Base-by-base conservation (phyloP, 2,113 vertebrate genomes). In the Glaucomys volans region DNA sequence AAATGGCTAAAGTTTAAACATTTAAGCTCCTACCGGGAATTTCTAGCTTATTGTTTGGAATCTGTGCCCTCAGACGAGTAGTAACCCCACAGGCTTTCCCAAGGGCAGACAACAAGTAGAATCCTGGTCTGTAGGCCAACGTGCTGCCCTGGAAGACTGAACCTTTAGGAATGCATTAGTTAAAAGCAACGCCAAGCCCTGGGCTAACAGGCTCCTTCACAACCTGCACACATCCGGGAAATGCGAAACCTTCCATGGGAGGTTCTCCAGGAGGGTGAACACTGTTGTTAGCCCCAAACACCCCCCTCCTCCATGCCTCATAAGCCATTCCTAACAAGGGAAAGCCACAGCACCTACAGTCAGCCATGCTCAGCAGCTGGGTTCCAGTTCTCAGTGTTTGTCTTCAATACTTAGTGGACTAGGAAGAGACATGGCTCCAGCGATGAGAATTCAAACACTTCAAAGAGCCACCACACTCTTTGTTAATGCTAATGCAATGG, bases 41-140 rank as follows among this genome's bases (percentile, higher is more conserved):
- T 84, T 90, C 90, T 37, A 30, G 66, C n/a, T 54, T 92, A 72
- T 85, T 91, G 44, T 81, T 85, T 76, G 52, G 75, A 71, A 72
- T 44, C 44, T 69, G 40, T 54, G 20, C n/a, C 12, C 44, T 72
- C 30, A 59, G 37, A 20, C 54, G 35, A 3, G n/a, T 10, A 18
- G 7, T 32, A 84, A 76, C 8, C 24, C 40, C 64, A 85, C 17
- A 30, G 35, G n/a, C 32, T 42, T 80, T 96, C 66, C 50, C 66
- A 90, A 85, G 22, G 64, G 30, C n/a, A 79, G 30, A 76, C 4
- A 35, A 50, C 2, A 12, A 66, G 8, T 12, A 59, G n/a, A 76
- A n/a, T 37, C 16, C 54, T 83, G 47, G 30, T 57, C 9, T 77
- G 30, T 40, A 64, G 24, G 10, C 72, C 72, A 62, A 30, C 22